Evolutionary conservation across 2,113 vertebrate species (phyloP).

Genomic region (human (Homo sapiens)): DNA sequence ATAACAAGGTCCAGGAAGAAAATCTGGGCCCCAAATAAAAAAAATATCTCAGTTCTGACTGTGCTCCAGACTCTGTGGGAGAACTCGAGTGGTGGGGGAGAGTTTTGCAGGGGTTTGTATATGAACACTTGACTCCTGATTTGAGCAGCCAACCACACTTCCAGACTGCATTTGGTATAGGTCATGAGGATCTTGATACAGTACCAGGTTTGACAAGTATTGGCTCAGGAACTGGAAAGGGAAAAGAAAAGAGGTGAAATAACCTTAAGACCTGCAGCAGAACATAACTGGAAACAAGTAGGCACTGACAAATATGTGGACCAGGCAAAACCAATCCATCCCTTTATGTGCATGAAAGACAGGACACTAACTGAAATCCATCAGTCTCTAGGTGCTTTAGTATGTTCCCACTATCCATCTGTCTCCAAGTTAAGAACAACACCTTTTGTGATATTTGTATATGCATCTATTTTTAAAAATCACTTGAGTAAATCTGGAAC

Average conservation of each 20-base stretch:
- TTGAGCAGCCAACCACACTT: not conserved
- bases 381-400: not conserved
- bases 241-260: not conserved
- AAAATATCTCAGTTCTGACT: not conserved
- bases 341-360: not conserved
- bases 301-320: not conserved
- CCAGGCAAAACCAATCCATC: not conserved
- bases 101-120: fast-evolving
- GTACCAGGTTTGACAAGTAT: not conserved
- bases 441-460: not conserved
- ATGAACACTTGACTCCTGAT: not conserved
- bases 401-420: not conserved
- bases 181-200: not conserved
- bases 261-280: not conserved
- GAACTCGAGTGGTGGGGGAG: not conserved
- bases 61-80: not conserved
- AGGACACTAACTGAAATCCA: not conserved
- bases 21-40: not conserved
- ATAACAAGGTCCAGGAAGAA: not conserved
- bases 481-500: not conserved
- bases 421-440: not conserved
- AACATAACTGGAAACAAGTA: not conserved
- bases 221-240: not conserved
- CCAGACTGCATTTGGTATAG: too few species aligned
- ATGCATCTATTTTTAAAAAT: not conserved